Base-by-base conservation (phyloP, 2,888 invertebrate genomes). In the Netelia fuscicornis region DNA sequence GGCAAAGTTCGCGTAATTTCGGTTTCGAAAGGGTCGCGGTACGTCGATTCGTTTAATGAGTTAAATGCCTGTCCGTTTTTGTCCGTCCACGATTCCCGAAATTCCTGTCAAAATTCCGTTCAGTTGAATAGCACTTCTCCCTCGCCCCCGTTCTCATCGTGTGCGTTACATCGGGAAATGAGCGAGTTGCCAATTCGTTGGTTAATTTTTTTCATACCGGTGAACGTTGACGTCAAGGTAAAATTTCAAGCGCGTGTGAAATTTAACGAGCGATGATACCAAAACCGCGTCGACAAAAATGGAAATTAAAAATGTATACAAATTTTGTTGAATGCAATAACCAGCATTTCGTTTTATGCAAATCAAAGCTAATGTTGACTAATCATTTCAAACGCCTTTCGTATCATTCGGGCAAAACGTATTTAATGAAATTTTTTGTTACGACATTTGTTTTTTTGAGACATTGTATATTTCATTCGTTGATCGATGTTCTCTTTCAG, bases 11-110 rank as follows among this genome's bases (percentile, higher is more conserved):
- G 52, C 48, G 62, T 78, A 58, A 68, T 72, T 62, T 62, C 67
- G 68, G 37, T 74, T 67, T 54, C 60, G 52, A 62, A 52, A 77
- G 65, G 54, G 52, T 37, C 56, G 11, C 30, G 25, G 65, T 8
- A 30, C 37, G 37, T 23, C 37, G 71, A 72, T 71, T 70, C 71
- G 52, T 78, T 78, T 67, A 64, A 71, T 62, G 82, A 78, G 60
- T 78, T 67, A 62, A 78, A 72, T 79, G 70, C 74, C 78, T 74
- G 68, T 68, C 48, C 56, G 72, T 72, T 65, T 74, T 65, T 74
- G 67, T 64, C 62, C 62, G 64, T 74, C 56, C 42, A 20, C 54
- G 54, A 54, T 60, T 52, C 78, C 13, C 62, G 54, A 67, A 83
- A 79, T 83, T 56, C 20, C 54, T 44, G 68, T 56, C 42, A 62